Conservation (phyloP, 2,888 invertebrate species). For the Sussaba pulchella region DNA sequence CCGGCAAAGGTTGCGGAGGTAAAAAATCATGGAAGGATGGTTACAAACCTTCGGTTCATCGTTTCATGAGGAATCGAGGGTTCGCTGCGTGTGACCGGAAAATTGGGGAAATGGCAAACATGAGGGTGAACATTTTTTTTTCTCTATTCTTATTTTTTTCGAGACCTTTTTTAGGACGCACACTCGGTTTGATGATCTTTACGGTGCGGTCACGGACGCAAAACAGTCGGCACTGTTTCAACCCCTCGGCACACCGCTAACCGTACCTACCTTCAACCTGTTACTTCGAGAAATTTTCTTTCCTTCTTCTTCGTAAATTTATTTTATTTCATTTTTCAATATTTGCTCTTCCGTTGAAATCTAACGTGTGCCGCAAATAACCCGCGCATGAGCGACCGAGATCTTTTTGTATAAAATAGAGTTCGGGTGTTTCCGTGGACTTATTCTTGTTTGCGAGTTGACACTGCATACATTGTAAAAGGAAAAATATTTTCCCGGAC, state of each 20-base stretch:
- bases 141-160: slow-evolving; percentile 18
- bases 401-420: slow-evolving; percentile 61
- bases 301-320: slow-evolving; percentile 7
- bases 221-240: slow-evolving; percentile 69
- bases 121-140: slow-evolving; percentile 45
- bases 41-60: too few species aligned
- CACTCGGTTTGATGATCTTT: slow-evolving; percentile 42
- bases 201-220: slow-evolving; percentile 30
- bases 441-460: slow-evolving; percentile 56
- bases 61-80: slow-evolving; percentile 28
- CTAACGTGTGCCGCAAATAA: slow-evolving; percentile 42
- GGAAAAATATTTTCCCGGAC: slow-evolving; percentile 49
- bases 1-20: slow-evolving; percentile 43
- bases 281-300: slow-evolving; percentile 8
- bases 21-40: slow-evolving; percentile 19
- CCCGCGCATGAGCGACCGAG: slow-evolving; percentile 7
- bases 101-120: slow-evolving; percentile 43
- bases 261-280: slow-evolving; percentile 59
- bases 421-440: slow-evolving; percentile 48
- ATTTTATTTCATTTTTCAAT: slow-evolving; percentile 63
- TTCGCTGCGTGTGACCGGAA: slow-evolving; percentile 27
- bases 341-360: slow-evolving; percentile 72
- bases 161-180: slow-evolving; percentile 33
- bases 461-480: slow-evolving; percentile 58
- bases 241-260: slow-evolving; percentile 65